Evolutionary conservation across 53 echinoderm and acorn worm genomes (phyloP).

Genomic region (Henricia sp.): DNA sequence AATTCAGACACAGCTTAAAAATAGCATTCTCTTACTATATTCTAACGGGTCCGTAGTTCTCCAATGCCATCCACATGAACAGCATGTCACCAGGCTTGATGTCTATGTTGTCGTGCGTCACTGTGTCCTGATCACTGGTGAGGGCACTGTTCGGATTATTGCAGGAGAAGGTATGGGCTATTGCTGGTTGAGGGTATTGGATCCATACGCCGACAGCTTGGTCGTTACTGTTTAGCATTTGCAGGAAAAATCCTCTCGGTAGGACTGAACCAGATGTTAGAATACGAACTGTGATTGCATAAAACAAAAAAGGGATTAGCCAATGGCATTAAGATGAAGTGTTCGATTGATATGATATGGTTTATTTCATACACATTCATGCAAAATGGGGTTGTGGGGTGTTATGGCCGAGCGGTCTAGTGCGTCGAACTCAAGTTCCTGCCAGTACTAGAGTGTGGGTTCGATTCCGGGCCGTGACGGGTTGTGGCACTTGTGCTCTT

Average conservation of each 20-base stretch:
- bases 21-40: slow-evolving; percentile 6
- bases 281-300: slow-evolving; percentile 33
- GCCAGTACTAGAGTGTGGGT: too few relatives aligned
- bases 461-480: too few relatives aligned
- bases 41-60: slow-evolving; percentile 10
- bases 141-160: background rate
- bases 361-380: too few relatives aligned
- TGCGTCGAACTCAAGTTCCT: too few relatives aligned
- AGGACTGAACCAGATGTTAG: background rate
- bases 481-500: too few relatives aligned
- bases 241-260: slow-evolving; percentile 20
- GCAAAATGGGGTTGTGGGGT: too few relatives aligned
- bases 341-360: too few relatives aligned
- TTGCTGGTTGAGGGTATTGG: background rate
- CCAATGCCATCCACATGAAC: slow-evolving; percentile 28
- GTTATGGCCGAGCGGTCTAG: too few relatives aligned
- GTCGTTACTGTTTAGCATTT: slow-evolving; percentile 1
- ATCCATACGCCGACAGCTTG: slow-evolving; percentile 27
- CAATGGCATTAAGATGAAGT: too few relatives aligned
- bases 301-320: background rate
- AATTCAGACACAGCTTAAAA: too few relatives aligned
- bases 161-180: slow-evolving; percentile 42
- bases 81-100: slow-evolving; percentile 19
- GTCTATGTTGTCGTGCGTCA: background rate
- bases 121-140: background rate